Evolutionary conservation across 53 echinoderm and acorn worm species (phyloP), one percentile per base, ranked within the genome.

Genomic region (Arbacia lixula): DNA sequence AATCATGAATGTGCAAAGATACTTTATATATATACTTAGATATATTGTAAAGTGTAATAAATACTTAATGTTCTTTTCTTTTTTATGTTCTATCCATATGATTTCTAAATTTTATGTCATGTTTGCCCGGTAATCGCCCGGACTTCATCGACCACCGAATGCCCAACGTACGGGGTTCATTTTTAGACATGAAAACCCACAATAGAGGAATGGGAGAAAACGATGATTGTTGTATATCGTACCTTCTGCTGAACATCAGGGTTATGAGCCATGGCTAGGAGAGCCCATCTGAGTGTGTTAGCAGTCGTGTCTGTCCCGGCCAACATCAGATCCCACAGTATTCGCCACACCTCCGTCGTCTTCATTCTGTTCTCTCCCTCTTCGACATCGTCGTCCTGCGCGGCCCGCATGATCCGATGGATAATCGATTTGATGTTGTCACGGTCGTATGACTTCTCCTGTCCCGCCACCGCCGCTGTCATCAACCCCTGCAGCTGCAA

Each of bases 231-330:
- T n/a, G n/a, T n/a, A n/a, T n/a, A n/a, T n/a, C n/a, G n/a, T n/a
- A 78, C 78, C 78, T 60, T 38, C 8, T 78, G 21, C 19, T 78
- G 78, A 5, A 78, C 40, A 4, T 60, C 40, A 1, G 58, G 39
- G 28, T 78, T 38, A 21, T 78, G 21, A 2, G 78, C 78, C 78
- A 78, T 78, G 16, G 27, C 30, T 11, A 78, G 60, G 19, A 78
- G 12, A 17, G 41, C 38, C 78, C 78, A 78, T 16, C 27, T 58
- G 3, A 78, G 40, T 21, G 78, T 78, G 27, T 78, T 78, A 16
- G 60, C 39, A 12, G 78, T 78, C 12, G 78, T 78, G 41, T 78
- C 78, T 10, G 78, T 24, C 10, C 78, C 78, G 9, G 58, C 78
- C 20, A 78, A 58, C 60, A 78, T 78, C 14, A 78, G 36, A 17